phyloP scores from a whole-genome alignment of 2,888 invertebrate species.

The Synanthedon formicaeformis region DNA sequence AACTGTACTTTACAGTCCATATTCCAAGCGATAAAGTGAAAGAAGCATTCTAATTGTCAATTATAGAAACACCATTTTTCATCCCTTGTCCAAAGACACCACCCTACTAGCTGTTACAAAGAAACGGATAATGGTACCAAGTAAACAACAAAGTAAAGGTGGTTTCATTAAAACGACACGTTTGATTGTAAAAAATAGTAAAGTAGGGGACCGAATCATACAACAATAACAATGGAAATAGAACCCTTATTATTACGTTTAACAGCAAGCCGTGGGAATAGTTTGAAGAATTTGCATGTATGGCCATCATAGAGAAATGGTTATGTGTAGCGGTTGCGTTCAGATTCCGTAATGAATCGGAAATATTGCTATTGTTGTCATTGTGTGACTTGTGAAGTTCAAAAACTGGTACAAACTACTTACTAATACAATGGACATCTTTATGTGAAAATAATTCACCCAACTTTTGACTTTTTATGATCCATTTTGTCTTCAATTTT shows the following conservation, averaged over 20 bases:
- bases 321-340: slow-evolving; percentile 20
- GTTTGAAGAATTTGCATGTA: slow-evolving; percentile 27
- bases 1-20: slow-evolving; percentile 9
- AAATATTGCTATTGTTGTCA: slow-evolving; percentile 36
- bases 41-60: slow-evolving; percentile 26
- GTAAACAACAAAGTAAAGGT: slow-evolving; percentile 51
- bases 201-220: neutral
- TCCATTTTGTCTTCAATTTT: no score
- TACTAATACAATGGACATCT: no score
- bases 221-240: neutral
- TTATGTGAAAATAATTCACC: no score
- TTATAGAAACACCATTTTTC: slow-evolving; percentile 43
- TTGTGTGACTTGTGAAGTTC: slow-evolving; percentile 13
- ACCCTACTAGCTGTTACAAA: slow-evolving; percentile 41
- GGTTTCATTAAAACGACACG: slow-evolving; percentile 55
- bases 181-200: slow-evolving; percentile 1
- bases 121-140: slow-evolving; percentile 52
- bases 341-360: slow-evolving; percentile 38
- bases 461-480: no score
- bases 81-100: slow-evolving; percentile 53
- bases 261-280: slow-evolving; percentile 4
- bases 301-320: slow-evolving; percentile 8
- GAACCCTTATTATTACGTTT: neutral
- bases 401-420: no score
- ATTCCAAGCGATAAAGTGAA: slow-evolving; percentile 27